Base-by-base conservation (phyloP, 2,888 invertebrate species). In the Drosophila affinis region DNA sequence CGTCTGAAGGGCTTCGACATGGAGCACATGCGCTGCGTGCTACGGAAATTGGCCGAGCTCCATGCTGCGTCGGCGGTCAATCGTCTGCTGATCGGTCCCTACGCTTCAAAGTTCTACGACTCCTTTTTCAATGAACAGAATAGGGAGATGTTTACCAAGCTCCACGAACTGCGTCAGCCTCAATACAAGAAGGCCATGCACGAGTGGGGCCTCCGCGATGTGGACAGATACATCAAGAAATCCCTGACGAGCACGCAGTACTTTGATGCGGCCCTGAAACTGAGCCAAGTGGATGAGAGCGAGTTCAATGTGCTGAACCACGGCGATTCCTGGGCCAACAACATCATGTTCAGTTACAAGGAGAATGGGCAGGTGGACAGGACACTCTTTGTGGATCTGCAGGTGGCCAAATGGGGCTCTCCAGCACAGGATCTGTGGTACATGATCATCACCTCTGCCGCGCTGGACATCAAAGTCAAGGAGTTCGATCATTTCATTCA, bases 271-370 rank as follows among this genome's bases (percentile, higher is more conserved):
- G 78, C 63, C 0, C 1, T 81, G 1, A 24, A 47, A 1, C 18
- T 84, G 12, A 86, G 79, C 27, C 9, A 29, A 3, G 60, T 71
- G 2, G 76, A 88, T 27, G 82, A 81, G 1, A 65, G 53, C 7
- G 87, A 81, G n/a, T 89, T 91, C n/a, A 88, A 88, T 73, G 87
- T 87, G 2, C 68, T 91, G 0, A 91, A 91, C 75, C 91, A 91
- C 65, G 91, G 91, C 0, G 91, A 91, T 62, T 72, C 79, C 2
- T 91, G 91, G 91, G 72, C 79, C 12, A 91, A 91, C 57, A 91
- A 91, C 46, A 85, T 91, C 0, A 91, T 91, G 91, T 90, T 91
- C 57, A 75, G 72, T 1, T 76, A 88, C 59, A 72, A 82, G n/a
- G 79, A 77, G 0, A 62, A 73, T 7, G 88, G 83, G 0, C 56